A percentile compares a stretch with the other conserved stretches of the same genome.
Evolutionary conservation across 2,888 invertebrate species (phyloP).

Genomic region (Serripes groenlandicus): DNA sequence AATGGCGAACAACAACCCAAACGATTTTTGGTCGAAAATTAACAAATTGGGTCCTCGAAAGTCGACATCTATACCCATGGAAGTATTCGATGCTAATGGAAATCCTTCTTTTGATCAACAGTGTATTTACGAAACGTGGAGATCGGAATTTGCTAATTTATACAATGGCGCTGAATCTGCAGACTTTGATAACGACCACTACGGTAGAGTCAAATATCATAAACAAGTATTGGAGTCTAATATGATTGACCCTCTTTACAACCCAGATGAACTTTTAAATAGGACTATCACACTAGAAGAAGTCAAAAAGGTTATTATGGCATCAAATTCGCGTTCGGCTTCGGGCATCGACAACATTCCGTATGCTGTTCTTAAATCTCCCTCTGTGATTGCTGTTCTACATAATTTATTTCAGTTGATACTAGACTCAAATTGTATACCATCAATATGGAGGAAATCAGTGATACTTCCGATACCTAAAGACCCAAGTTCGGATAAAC

Average conservation of each 20-base stretch:
- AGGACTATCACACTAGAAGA: slow-evolving; percentile 30
- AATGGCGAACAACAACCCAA: slow-evolving; percentile 34
- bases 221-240: slow-evolving; percentile 35
- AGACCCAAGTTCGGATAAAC: slow-evolving; percentile 16
- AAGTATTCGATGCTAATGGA: slow-evolving; percentile 24
- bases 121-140: slow-evolving; percentile 33
- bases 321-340: slow-evolving; percentile 16
- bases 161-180: slow-evolving; percentile 25
- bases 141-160: slow-evolving; percentile 31
- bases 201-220: slow-evolving; percentile 26
- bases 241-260: slow-evolving; percentile 25
- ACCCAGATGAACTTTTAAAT: slow-evolving; percentile 10
- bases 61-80: slow-evolving; percentile 31
- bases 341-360: slow-evolving; percentile 27
- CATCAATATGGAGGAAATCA: slow-evolving; percentile 22
- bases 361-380: slow-evolving; percentile 31
- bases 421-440: too few species aligned
- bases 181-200: slow-evolving; percentile 24
- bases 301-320: slow-evolving; percentile 19
- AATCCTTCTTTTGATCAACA: not conserved
- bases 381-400: slow-evolving; percentile 19
- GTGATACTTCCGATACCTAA: slow-evolving; percentile 3
- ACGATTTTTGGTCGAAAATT: slow-evolving; percentile 53
- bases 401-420: too few species aligned
- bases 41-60: slow-evolving; percentile 42